Evolutionary conservation across 1,140 invertebrate genomes (phyloP), one percentile per base, ranked within the genome.

Genomic region (Zaprionus vittiger): DNA sequence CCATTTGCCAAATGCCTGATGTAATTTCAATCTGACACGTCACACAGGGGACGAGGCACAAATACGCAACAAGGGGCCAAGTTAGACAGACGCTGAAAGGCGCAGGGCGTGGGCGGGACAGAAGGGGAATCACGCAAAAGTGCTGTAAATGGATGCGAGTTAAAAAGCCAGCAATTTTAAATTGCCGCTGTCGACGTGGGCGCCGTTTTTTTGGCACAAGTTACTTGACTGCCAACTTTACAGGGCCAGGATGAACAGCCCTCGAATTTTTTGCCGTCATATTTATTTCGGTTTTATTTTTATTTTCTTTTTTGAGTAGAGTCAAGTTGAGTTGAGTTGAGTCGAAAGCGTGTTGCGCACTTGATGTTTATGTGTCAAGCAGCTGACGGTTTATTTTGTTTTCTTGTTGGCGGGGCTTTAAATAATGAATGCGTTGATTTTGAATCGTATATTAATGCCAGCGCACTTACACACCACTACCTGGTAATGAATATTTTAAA

Each of bases 121-220:
- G 38, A 44, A 55, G 55, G 63, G 70, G 67, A 57, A 73, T 76
- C 81, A 74, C 81, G 57, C 81, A 71, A 91, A 91, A 89, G 85
- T 90, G 85, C 85, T 91, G 85, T 89, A 89, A 89, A 89, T 89
- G 85, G 85, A 89, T 90, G 85, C 85, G 85, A 89, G 85, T 90
- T 89, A 89, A 89, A 89, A 89, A 90, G 85, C 85, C 85, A 84
- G 85, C 85, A 84, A 90, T 90, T 89, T 89, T 90, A 89, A 89
- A 89, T 89, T 89, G 84, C 85, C 75, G 72, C 84, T 83, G 84
- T 89, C 72, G 84, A 79, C 74, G 83, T 56, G 60, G 69, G 75
- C 54, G 79, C 63, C 72, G 41, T 14, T 81, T 65, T 76, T 73
- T 81, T 79, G 37, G 24, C 49, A 59, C 47, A 47, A 49, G 57